phyloP scores from a whole-genome alignment of 1,140 invertebrate species.

The Drosophila littoralis region DNA sequence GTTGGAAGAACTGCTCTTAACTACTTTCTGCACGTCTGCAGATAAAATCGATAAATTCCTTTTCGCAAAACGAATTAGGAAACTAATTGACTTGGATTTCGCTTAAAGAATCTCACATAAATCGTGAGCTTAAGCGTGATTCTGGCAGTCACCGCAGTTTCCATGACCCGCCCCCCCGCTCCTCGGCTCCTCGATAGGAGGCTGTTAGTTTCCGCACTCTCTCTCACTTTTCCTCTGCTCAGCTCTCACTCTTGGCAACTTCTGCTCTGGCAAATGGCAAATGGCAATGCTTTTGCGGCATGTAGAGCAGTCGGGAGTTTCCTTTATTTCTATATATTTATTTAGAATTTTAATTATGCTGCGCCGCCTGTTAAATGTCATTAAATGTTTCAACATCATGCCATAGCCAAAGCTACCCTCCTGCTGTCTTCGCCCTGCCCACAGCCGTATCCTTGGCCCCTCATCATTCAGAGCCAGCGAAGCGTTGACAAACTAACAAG shows the following conservation, averaged over 20 bases:
- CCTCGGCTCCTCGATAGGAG: background rate
- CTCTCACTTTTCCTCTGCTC: background rate
- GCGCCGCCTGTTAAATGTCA: conserved; percentile 73
- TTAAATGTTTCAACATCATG: conserved; percentile 67
- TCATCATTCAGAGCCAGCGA: conserved; percentile 68
- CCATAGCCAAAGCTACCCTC: background rate
- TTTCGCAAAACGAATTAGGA: conserved; percentile 82
- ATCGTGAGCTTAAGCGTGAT: conserved; percentile 80
- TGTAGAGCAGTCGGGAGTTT: conserved; percentile 17
- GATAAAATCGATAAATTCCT: conserved; percentile 83
- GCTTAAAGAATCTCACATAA: conserved; percentile 82
- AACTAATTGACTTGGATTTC: conserved; percentile 82
- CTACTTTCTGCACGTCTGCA: conserved; percentile 81
- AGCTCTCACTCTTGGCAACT: background rate
- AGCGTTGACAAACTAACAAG: conserved; percentile 75
- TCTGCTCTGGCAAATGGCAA: conserved; percentile 38
- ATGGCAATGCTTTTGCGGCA: conserved; percentile 29
- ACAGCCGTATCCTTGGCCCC: conserved; percentile 1
- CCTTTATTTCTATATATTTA: conserved; percentile 43
- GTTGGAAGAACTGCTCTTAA: conserved; percentile 70
- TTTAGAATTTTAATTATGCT: conserved; percentile 74
- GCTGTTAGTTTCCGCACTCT: conserved; percentile 2
- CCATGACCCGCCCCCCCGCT: background rate
- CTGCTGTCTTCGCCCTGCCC: too few species aligned
- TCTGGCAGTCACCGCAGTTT: conserved; percentile 66